Percentiles rank a stretch among this genome's conserved stretches.
These are phyloP conservation scores for Schizaphis graminum DNA, from an alignment of 2,888 invertebrate species.

Conservation along the genomic window DNA sequence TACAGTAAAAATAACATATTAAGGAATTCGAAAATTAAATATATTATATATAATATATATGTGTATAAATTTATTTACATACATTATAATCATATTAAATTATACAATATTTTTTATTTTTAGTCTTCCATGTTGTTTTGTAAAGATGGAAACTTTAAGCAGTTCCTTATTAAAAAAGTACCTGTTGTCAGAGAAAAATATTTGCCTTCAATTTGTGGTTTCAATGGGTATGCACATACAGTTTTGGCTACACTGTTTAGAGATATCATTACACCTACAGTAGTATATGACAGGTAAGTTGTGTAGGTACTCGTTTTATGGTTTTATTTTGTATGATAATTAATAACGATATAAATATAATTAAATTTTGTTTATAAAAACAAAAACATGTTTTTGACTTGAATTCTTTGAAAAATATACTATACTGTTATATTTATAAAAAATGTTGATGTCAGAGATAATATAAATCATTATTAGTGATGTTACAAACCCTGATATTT, in stretches of 20 bases:
- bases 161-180: conserved; percentile 77
- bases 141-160: conserved; percentile 77
- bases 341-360: not conserved
- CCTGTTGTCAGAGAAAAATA: conserved; percentile 79
- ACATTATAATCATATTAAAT: not conserved
- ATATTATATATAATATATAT: not conserved
- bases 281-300: conserved; percentile 74
- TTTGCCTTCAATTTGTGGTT: conserved; percentile 88
- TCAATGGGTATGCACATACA: conserved; percentile 83
- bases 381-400: not conserved
- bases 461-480: not conserved
- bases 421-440: not conserved
- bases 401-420: not conserved
- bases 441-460: not conserved
- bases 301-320: not conserved
- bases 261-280: conserved; percentile 75
- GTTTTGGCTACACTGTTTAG: conserved; percentile 80
- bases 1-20: not conserved
- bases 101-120: not conserved
- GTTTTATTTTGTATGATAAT: not conserved
- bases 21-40: not conserved
- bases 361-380: not conserved
- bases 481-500: not conserved
- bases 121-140: conserved; percentile 72
- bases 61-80: not conserved